phyloP scores from a whole-genome alignment of 92 coral and sea anemone genomes.

The Palythoa grandis region DNA sequence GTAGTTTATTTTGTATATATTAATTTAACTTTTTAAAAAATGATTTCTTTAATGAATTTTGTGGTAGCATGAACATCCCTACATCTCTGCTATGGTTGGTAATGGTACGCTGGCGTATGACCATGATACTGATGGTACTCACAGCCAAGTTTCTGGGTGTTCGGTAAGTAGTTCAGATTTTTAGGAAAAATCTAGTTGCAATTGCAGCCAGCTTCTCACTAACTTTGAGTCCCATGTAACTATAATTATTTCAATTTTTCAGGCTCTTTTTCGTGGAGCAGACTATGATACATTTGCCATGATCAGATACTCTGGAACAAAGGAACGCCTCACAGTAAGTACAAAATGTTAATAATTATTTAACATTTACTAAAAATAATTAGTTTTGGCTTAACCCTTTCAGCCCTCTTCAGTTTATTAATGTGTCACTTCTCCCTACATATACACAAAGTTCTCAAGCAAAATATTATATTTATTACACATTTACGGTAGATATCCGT shows the following conservation, averaged over 20 bases:
- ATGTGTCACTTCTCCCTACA: too few species aligned
- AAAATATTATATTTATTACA: too few species aligned
- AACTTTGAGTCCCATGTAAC: too few species aligned
- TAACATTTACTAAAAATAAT: not conserved
- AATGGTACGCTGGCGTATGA: slow-evolving; percentile 87
- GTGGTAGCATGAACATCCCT: slow-evolving; percentile 95
- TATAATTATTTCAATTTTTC: not conserved
- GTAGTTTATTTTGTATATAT: too few species aligned
- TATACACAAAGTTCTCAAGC: too few species aligned
- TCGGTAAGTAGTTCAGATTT: slow-evolving; percentile 67
- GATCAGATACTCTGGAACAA: slow-evolving; percentile 85
- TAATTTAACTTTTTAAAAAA: not conserved
- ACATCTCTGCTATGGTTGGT: slow-evolving; percentile 91
- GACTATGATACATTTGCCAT: slow-evolving; percentile 91
- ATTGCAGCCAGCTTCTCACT: too few species aligned
- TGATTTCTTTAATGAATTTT: not conserved
- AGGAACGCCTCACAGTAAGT: slow-evolving; percentile 90
- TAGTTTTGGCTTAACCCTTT: too few species aligned
- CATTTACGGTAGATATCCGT: too few species aligned
- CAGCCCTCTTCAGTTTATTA: too few species aligned
- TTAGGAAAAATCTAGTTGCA: too few species aligned
- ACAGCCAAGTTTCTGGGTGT: slow-evolving; percentile 90
- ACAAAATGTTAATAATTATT: not conserved
- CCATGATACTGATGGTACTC: slow-evolving; percentile 98
- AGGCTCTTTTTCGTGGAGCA: slow-evolving; percentile 86